Percentiles rank a stretch among this genome's conserved stretches.
Conservation (phyloP, 2,113 vertebrate genomes). For the Cyanistes caeruleus region DNA sequence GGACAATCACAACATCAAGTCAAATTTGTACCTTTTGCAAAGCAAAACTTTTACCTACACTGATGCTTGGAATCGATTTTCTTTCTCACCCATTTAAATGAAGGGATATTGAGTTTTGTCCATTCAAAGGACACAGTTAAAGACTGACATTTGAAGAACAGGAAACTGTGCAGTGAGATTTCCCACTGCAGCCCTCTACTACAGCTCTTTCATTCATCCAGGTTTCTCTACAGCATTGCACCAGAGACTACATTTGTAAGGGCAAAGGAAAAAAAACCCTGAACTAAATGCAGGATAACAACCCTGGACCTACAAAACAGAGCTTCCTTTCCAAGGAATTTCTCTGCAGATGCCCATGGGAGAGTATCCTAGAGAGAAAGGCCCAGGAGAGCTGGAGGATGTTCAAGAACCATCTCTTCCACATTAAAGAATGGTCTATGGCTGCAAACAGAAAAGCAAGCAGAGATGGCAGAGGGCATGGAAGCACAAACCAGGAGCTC, state of each 20-base stretch:
- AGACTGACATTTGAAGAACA: neutral
- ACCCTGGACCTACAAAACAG: neutral
- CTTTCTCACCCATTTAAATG: neutral
- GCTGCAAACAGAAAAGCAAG: neutral
- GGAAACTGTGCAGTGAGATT: neutral
- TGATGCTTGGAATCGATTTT: neutral
- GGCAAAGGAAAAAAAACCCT: neutral
- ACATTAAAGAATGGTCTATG: neutral
- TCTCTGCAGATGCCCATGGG: neutral
- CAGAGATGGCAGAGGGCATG: neutral
- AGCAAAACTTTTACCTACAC: neutral
- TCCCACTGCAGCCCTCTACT: neutral
- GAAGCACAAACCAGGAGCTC: neutral
- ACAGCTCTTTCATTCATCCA: neutral
- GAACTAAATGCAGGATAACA: neutral
- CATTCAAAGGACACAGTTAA: neutral
- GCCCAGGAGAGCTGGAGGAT: neutral
- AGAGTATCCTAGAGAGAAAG: neutral
- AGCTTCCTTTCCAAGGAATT: neutral
- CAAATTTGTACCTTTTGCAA: neutral
- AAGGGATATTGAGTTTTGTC: neutral
- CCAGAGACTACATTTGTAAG: neutral
- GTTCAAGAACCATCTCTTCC: neutral
- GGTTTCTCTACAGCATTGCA: neutral
- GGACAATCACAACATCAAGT: neutral